Base-by-base conservation (phyloP, 2,797 vertebrate genomes). In the Amblyraja radiata region DNA sequence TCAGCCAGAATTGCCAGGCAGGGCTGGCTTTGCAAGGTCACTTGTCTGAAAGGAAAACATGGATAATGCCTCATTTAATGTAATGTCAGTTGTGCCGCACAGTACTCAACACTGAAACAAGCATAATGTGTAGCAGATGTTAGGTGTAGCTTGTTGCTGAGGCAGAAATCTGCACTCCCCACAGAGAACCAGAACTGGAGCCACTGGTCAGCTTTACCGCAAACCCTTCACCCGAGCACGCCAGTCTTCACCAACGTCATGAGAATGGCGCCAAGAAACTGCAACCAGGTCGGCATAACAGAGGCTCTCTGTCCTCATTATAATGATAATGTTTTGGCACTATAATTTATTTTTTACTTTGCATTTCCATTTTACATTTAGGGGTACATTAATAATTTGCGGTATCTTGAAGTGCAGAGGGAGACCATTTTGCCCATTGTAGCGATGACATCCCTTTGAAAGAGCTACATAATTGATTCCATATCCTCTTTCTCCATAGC, bases 91-190 rank as follows among this genome's bases (percentile, higher is more conserved):
- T 83, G 80, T 13, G 54, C 80, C 8, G 23, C 46, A 58, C 80
- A 83, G 9, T 83, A 83, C 23, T 58, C 25, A 54, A 83, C 46
- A 83, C 80, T 83, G 23, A 54, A 28, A 25, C 46, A 25, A 83
- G 21, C 39, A 25, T 83, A 83, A 83, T 83, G 23, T 83, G 80
- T 83, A 83, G 80, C 80, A 83, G 80, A 83, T 83, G 80, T 83
- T 83, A 83, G 80, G 80, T 83, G 54, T 23, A 58, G 54, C 8
- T 23, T 25, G 54, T 58, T 25, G 46, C 54, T 83, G 46, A 61
- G 80, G 54, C 46, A 83, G 80, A 58, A 83, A 28, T 83, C 80
- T 25, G 23, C 23, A 25, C 10, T 58, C 80, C 46, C 46, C 46
- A 61, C 58, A 54, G 54, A 83, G 39, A 11, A 83, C 80, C 54